A percentile compares a stretch with the other conserved stretches of the same genome.
These are phyloP conservation scores for Alloscopus bannaensis DNA, from an alignment of 2,888 invertebrate genomes.

Conservation along the genomic window DNA sequence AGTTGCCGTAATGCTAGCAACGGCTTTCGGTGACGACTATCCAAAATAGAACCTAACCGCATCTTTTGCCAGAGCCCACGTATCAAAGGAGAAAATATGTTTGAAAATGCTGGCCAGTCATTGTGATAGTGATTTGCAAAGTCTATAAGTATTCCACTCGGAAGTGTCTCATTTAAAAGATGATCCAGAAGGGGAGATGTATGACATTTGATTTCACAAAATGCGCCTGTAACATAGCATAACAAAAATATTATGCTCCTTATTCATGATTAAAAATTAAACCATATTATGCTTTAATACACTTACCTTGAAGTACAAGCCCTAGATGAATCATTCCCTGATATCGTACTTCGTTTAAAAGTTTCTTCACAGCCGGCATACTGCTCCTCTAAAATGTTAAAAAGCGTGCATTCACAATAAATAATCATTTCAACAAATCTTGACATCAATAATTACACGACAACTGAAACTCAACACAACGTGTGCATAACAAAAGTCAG, in stretches of 20 bases:
- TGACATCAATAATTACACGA: neutral
- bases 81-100: constrained; percentile 82
- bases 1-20: constrained; percentile 86
- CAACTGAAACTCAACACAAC: too few species aligned
- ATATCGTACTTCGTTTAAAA: constrained; percentile 78
- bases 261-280: neutral
- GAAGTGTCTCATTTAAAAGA: constrained; percentile 83
- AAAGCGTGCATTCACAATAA: constrained; percentile 28
- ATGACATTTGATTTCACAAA: constrained; percentile 73
- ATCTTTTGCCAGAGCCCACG: constrained; percentile 83
- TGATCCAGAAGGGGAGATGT: constrained; percentile 82
- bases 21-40: constrained; percentile 82
- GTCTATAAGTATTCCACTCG: constrained; percentile 84
- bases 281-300: neutral
- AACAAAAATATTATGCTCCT: constrained; percentile 8
- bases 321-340: constrained; percentile 81
- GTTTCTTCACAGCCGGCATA: constrained; percentile 83
- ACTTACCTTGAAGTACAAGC: constrained; percentile 78
- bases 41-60: constrained; percentile 83
- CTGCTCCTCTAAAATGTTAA: constrained; percentile 80
- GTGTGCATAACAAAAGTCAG: neutral
- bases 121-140: constrained; percentile 80
- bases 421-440: constrained; percentile 7
- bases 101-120: constrained; percentile 78
- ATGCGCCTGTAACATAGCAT: constrained; percentile 63